A percentile compares a stretch with the other conserved stretches of the same genome.
Evolutionary conservation across 2,797 vertebrate species (phyloP).

Genomic region (Hemitrygon akajei): DNA sequence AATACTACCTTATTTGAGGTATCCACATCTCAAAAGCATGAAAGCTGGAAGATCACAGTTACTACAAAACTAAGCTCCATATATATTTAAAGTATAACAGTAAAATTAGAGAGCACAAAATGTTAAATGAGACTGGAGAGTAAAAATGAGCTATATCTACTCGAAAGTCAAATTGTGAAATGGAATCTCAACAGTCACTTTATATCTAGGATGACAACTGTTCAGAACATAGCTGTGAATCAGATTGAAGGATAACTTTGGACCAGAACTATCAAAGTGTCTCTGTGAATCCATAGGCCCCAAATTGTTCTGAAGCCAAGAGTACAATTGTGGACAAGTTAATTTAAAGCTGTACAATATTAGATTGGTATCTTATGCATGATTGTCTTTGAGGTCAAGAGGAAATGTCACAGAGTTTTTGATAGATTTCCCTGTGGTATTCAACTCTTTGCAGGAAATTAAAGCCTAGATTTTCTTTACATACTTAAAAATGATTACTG

Average conservation of each 20-base stretch:
- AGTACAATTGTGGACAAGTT: background rate
- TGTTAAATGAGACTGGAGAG: background rate
- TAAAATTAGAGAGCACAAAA: background rate
- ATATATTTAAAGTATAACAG: background rate
- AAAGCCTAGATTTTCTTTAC: background rate
- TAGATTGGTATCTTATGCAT: background rate
- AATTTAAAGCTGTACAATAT: background rate
- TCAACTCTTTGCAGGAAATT: background rate
- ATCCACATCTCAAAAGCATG: background rate
- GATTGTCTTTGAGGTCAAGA: background rate
- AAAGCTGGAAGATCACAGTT: background rate
- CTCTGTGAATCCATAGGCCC: background rate
- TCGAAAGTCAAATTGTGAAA: background rate
- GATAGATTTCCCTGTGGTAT: background rate
- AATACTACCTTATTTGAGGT: background rate
- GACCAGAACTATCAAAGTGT: background rate
- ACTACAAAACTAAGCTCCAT: background rate
- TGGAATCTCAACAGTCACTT: background rate
- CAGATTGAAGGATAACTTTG: background rate
- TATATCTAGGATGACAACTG: background rate
- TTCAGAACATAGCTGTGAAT: background rate
- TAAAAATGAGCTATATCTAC: background rate
- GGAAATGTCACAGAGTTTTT: background rate
- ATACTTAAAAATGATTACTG: too few species aligned
- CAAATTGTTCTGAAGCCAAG: background rate